Base-by-base conservation (phyloP, 2,888 invertebrate species). In the Artemia sp. region DNA sequence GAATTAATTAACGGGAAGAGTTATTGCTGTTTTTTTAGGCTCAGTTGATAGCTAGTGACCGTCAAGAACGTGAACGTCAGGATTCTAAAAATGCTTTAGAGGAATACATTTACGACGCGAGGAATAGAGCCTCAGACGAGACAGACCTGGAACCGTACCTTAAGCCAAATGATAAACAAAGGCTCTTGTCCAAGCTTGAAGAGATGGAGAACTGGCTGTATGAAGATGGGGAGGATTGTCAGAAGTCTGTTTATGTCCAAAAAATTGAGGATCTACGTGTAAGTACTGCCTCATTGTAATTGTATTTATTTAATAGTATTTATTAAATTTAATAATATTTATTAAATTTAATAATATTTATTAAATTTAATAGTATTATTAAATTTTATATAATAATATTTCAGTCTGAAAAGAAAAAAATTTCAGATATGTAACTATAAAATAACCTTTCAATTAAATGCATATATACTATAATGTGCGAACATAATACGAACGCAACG, bases 11-110 rank as follows among this genome's bases (percentile, higher is more conserved):
- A 38, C 6, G 6, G 6, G 38, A 38, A 5, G 6, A 6, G 38
- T 38, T 38, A 38, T 38, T 38, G 38, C 38, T 12, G 68, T n/a
- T 24, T 67, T 74, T 76, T 38, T 76, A 90, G 88, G 82, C 83
- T 72, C 86, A 86, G 79, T 89, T 90, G 88, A 85, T 88, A 75
- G 83, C 85, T 70, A 88, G 88, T 75, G 97, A 98, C 78, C 85
- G 86, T 72, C 88, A 90, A 77, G 97, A 97, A 80, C 95, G 93
- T 76, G 92, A 95, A 77, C 86, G 95, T 68, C 87, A 91, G 8
- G 96, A 97, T 79, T 92, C 93, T 1, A 89, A 95, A 76, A 98
- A 98, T 79, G 90, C 94, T 5, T 84, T 99, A 0, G 98, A 98
- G 79, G 98, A 98, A 79, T 98, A 94, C 77, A 93, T 98, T 51